These are phyloP conservation scores for Acheta domesticus DNA, from an alignment of 2,888 invertebrate species.

Conservation along the genomic window DNA sequence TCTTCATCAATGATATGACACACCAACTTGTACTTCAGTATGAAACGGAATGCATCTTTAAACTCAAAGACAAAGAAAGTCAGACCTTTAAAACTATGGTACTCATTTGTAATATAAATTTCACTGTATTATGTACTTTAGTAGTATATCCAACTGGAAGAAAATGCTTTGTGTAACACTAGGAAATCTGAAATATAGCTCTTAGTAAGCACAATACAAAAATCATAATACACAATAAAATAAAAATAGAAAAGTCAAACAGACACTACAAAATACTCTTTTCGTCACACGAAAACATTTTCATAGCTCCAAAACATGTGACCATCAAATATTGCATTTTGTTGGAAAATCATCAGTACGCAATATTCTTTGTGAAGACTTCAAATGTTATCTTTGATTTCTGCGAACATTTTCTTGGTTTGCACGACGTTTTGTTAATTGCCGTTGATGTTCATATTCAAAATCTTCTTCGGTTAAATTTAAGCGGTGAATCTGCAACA, in stretches of 20 bases:
- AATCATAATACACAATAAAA: neutral
- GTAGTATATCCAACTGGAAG: neutral
- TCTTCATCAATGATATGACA: neutral
- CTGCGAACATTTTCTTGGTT: constrained; percentile 36
- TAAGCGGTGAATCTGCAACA: constrained; percentile 63
- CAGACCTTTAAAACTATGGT: neutral
- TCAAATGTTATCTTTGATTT: constrained; percentile 2
- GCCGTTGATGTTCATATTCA: constrained; percentile 82
- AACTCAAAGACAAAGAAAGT: neutral
- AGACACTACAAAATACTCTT: neutral
- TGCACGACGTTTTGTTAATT: constrained; percentile 59
- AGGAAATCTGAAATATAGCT: neutral
- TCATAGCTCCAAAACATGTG: neutral
- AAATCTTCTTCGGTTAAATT: constrained; percentile 85
- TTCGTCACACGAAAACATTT: too few relatives aligned
- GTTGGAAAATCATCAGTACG: neutral
- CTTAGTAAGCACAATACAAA: neutral
- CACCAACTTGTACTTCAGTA: constrained; percentile 4
- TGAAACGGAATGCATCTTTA: neutral
- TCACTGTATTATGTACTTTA: too few relatives aligned
- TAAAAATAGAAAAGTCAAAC: neutral
- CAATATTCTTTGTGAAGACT: neutral
- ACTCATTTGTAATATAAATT: too few relatives aligned
- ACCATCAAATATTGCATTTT: neutral
- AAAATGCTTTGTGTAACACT: neutral